Evolutionary conservation across 2,888 invertebrate species (phyloP).

Genomic region (Spisula solida): DNA sequence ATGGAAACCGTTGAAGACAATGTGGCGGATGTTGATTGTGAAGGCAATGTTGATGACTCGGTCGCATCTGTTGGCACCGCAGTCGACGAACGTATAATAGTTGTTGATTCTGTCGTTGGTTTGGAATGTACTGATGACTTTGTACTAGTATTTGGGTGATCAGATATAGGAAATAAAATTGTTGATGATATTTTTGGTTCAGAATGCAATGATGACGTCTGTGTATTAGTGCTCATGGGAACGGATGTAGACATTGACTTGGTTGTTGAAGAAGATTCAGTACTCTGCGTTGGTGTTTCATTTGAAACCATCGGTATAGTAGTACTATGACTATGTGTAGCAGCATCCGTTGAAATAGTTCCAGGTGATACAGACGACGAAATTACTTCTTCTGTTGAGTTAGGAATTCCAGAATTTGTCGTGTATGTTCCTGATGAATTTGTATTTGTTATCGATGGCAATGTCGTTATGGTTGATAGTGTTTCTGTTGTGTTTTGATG

Average conservation of each 20-base stretch:
- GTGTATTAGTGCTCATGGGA: background rate
- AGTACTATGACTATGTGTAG: background rate
- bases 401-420: background rate
- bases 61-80: background rate
- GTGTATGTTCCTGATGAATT: background rate
- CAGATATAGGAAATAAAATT: background rate
- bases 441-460: background rate
- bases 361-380: background rate
- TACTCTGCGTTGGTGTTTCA: background rate
- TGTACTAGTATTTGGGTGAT: background rate
- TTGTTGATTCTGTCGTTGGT: background rate
- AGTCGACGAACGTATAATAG: background rate
- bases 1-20: background rate
- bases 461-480: background rate
- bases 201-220: background rate
- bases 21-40: background rate
- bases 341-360: background rate
- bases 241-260: background rate
- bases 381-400: background rate
- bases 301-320: background rate
- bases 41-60: background rate
- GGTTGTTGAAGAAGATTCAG: background rate
- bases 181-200: background rate
- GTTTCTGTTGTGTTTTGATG: too few species aligned
- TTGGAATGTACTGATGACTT: background rate